Conservation (phyloP, 2,888 invertebrate species). For the Lasioglossum pauxillum region DNA sequence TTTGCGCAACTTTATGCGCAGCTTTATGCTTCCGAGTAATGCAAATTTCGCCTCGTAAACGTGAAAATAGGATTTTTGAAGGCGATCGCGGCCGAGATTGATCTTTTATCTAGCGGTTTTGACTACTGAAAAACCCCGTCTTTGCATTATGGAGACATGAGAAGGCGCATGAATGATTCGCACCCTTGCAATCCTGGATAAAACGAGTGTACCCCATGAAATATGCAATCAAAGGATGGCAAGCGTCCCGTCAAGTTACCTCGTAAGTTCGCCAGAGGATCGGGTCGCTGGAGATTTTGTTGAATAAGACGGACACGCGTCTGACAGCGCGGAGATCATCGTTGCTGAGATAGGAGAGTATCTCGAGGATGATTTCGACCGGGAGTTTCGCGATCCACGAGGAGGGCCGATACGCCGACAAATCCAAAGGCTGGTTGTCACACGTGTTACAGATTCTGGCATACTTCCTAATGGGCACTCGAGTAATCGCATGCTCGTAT, state of each 20-base stretch:
- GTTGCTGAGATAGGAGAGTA: constrained; percentile 72
- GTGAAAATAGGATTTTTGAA: too few relatives aligned
- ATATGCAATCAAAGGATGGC: not conserved
- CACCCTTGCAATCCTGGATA: too few relatives aligned
- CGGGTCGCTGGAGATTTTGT: constrained; percentile 69
- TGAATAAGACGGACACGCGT: constrained; percentile 72
- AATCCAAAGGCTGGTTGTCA: constrained; percentile 16
- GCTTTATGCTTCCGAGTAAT: too few relatives aligned
- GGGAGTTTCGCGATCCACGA: constrained; percentile 64
- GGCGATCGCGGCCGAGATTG: too few relatives aligned
- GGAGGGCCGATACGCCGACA: not conserved
- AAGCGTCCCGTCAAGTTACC: constrained; percentile 58
- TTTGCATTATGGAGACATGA: too few relatives aligned
- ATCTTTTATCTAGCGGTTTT: too few relatives aligned
- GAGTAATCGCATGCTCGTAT: constrained; percentile 51
- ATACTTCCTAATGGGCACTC: constrained; percentile 51
- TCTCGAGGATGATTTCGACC: constrained; percentile 74
- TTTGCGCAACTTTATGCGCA: too few relatives aligned
- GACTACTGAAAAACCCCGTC: too few relatives aligned
- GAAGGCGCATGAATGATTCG: too few relatives aligned
- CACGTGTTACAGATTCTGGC: constrained; percentile 53
- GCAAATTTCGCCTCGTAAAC: too few relatives aligned
- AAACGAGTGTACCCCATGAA: too few relatives aligned
- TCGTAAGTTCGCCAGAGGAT: constrained; percentile 75
- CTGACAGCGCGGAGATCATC: constrained; percentile 70